phyloP scores from a whole-genome alignment of 2,113 vertebrate genomes.

The Taurulus bubalis region DNA sequence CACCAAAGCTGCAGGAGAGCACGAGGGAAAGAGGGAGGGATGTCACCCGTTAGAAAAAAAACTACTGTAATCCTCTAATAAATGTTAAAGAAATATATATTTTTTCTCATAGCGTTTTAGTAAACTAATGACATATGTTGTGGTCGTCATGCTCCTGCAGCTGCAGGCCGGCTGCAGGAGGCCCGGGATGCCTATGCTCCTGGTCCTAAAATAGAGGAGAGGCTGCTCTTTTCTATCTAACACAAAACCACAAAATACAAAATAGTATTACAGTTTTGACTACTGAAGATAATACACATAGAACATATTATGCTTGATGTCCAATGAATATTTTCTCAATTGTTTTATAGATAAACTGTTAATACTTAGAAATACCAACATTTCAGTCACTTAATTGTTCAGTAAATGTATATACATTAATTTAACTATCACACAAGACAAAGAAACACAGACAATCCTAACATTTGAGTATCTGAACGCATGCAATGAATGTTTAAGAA shows the following conservation, averaged over 20 bases:
- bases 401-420: background rate
- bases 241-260: background rate
- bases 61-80: conserved; percentile 24
- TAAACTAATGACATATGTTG: background rate
- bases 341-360: background rate
- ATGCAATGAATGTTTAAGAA: background rate
- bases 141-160: background rate
- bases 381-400: background rate
- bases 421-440: background rate
- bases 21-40: conserved; percentile 34
- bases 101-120: conserved; percentile 22
- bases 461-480: background rate
- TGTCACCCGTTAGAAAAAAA: conserved; percentile 11
- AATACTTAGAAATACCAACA: background rate
- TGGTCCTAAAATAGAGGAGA: background rate
- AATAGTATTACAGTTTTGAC: background rate
- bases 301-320: background rate
- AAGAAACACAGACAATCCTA: background rate
- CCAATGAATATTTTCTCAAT: background rate
- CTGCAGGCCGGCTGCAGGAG: conserved; percentile 32
- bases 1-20: conserved; percentile 52
- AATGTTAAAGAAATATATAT: conserved; percentile 7
- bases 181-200: background rate
- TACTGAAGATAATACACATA: background rate
- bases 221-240: background rate